Base-by-base conservation (phyloP, 2,113 vertebrate species). In the Oxyruncus cristatus region DNA sequence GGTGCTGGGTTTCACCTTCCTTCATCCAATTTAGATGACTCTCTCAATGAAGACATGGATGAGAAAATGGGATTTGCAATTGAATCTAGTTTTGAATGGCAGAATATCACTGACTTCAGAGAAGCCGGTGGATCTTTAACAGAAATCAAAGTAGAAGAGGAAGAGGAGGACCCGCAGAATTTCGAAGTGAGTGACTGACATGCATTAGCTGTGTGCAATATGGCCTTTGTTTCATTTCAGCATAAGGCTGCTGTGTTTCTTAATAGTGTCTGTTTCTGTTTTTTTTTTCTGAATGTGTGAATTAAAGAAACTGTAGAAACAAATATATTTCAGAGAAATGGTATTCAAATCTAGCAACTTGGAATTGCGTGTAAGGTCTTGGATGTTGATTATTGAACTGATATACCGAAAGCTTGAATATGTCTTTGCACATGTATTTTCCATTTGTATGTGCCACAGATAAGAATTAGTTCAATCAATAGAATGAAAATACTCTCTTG, bases 91-190 rank as follows among this genome's bases (percentile, higher is more conserved):
- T 99, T 99, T 63, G 98, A 99, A 71, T 99, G 99, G 99, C 98
- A 99, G 11, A 99, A 99, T 97, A 98, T 98, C 95, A 94, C 97
- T 20, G 98, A 98, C 92, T 98, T 99, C 80, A 97, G 98, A 73
- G 99, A 99, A 96, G 98, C 98, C 0, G 98, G 98, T 52, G 98
- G 98, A 72, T 98, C 98, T 37, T 96, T 98, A 87, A 98, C 98
- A 4, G 98, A 98, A 85, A 98, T 99, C 83, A 99, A 99, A 97
- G 98, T 99, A 81, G 99, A 99, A 97, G 98, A 99, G 8, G 98
- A 98, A 79, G 98, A 98, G 71, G 97, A 98, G 62, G 98, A 99
- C 68, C 97, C 98, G 0, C 98, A 98, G 85, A 98, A 98, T 95
- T 99, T 98, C 30, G 98, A 98, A 91, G 98, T 98, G 87, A 98